Base-by-base conservation (phyloP, 2,113 vertebrate genomes). In the Nicator chloris region DNA sequence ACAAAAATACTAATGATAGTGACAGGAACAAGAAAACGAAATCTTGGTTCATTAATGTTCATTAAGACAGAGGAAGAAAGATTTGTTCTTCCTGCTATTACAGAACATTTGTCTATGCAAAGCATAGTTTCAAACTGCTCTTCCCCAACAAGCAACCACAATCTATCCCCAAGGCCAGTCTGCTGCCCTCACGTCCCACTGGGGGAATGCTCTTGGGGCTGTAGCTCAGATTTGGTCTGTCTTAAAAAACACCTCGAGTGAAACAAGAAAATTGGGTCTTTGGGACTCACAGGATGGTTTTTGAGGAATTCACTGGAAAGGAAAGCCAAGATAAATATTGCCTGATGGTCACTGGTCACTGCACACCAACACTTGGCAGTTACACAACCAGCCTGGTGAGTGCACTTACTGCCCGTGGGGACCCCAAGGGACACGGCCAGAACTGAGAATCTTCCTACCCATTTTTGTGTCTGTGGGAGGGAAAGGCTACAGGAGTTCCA, bases 371-470 rank as follows among this genome's bases (percentile, higher is more conserved):
- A 15, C 2, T 28, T 33, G 15, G 9, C 80, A 82, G 13, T 37
- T 53, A 53, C 80, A 56, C 16, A 47, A 16, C 2, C 28, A n/a
- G 14, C 4, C 2, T 66, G 61, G 7, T 44, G 24, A n/a, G 21
- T 23, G 31, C 30, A 47, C 21, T 54, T 53, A 19, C 12, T 49
- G 31, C 22, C 14, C 13, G 17, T 23, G 24, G 3, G 27, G 27
- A 60, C 3, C 30, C 47, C 20, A 66, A 54, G 12, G 11, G 6
- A 71, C 50, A 70, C 4, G 23, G 22, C 63, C 49, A 35, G 6
- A 71, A 16, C 0, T 33, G 13, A 19, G 15, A 8, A 5, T 78
- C 57, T 35, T 9, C 42, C 26, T 37, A 12, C 27, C n/a, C 0
- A 1, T 6, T 60, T 66, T 8, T 10, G 23, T 39, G 20, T 50